Evolutionary conservation across 2,888 invertebrate genomes (phyloP), one percentile per base, ranked within the genome.

Genomic region (Caenorhabditis wallacei): DNA sequence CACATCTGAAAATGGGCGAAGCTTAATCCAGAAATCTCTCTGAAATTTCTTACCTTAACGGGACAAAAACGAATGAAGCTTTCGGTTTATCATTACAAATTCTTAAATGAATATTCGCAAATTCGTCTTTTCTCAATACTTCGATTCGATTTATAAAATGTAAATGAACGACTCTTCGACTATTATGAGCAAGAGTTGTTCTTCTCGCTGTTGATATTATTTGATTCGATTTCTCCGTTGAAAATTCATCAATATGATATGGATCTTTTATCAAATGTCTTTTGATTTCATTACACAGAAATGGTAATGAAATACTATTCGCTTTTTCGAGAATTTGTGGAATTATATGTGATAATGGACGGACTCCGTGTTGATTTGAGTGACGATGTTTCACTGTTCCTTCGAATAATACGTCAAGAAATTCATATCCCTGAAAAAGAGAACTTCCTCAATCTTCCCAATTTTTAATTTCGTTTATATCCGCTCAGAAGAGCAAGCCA

Each of bases 401-500:
- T 24, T 82, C 82, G 51, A 82, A 76, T 11, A 82, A 18, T 4
- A 53, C 57, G 11, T 82, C 76, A 24, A 82, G 61, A 51, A 82
- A 71, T 24, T 71, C 66, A 51, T 59, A 82, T 24, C 76, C 66
- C 71, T 71, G 51, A 24, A 68, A 56, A 18, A n/a, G 11, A 5
- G 26, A 1, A 5, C 35, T 35, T 35, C 10, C 10, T 35, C 5
- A 35, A 10, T 1, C 4, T 46, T 46, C 4, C 48, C 20, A 16
- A 5, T 30, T 3, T 30, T 30, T 8, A 30, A 5, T 5, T 30
- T 30, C 30, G 8, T 30, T 30, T 30, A 30, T 51, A 51, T 51
- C 48, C 48, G 20, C 48, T 84, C 84, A 82, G 84, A 84, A 59
- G 82, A 84, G 84, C 84, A 68, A 57, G 81, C 78, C 80, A 81